Evolutionary conservation across 1,140 invertebrate genomes (phyloP).

Genomic region (Drosophila tsacasi): DNA sequence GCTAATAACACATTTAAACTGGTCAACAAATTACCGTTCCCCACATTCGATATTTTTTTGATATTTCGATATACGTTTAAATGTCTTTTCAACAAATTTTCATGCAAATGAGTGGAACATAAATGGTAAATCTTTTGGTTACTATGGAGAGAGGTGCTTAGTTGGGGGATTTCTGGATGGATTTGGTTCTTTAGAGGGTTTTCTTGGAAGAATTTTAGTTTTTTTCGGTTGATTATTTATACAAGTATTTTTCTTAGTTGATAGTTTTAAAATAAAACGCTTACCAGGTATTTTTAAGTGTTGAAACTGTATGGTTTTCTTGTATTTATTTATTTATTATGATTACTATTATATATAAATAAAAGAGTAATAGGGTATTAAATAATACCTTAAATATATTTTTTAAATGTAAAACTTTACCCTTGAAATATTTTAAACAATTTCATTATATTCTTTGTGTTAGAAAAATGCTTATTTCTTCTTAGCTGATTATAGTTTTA

Average conservation of each 20-base stretch:
- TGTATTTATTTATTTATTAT: too few relatives aligned
- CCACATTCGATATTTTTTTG: constrained; percentile 59
- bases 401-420: neutral
- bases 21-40: constrained; percentile 82
- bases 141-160: neutral
- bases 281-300: neutral
- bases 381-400: neutral
- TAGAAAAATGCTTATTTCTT: neutral
- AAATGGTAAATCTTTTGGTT: constrained; percentile 27
- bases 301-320: neutral
- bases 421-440: neutral
- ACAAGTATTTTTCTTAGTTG: neutral
- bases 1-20: constrained; percentile 81
- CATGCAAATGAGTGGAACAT: constrained; percentile 66
- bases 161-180: neutral
- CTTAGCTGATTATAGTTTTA: accelerated
- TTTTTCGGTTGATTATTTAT: neutral
- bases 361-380: neutral
- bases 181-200: neutral
- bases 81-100: constrained; percentile 80
- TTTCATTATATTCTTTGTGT: too few relatives aligned
- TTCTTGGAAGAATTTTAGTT: neutral
- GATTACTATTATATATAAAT: too few relatives aligned
- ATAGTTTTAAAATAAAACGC: neutral
- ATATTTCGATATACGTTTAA: constrained; percentile 56